These are phyloP conservation scores for Sinocyclocheilus maitianheensis DNA, from an alignment of 2,113 vertebrate genomes.

Conservation along the genomic window DNA sequence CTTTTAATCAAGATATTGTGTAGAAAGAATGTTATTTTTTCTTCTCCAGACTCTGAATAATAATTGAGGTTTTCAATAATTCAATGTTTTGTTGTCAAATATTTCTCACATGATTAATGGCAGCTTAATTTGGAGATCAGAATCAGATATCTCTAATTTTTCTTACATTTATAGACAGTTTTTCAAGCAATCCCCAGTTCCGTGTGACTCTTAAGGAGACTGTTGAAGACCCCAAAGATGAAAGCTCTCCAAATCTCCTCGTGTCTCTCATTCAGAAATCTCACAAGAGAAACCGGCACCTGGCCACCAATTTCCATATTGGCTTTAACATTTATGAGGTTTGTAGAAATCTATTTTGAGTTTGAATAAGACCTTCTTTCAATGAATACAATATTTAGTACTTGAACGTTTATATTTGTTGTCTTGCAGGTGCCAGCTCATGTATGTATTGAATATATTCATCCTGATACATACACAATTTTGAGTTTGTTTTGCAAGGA, in stretches of 20 bases:
- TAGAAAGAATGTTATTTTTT: too few species aligned
- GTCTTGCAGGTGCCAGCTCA: conserved; percentile 64
- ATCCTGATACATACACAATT: too few species aligned
- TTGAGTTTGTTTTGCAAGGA: neutral
- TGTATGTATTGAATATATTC: conserved; percentile 62
- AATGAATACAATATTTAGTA: neutral
- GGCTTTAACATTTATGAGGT: conserved; percentile 70
- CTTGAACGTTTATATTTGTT: neutral
- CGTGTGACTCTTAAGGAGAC: conserved; percentile 50
- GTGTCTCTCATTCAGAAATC: conserved; percentile 75
- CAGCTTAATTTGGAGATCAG: neutral
- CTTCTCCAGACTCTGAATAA: too few species aligned
- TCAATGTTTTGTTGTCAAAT: too few species aligned
- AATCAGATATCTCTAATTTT: neutral
- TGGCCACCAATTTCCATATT: conserved; percentile 59
- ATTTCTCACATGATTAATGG: too few species aligned
- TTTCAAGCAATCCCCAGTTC: conserved; percentile 74
- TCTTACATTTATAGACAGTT: conserved; percentile 52
- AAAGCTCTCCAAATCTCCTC: conserved; percentile 58
- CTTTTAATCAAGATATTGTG: too few species aligned
- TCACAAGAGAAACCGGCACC: conserved; percentile 64
- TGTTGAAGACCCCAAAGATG: neutral
- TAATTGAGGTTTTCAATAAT: too few species aligned
- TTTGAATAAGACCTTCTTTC: neutral
- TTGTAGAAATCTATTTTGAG: neutral